These are phyloP conservation scores for Callitettix versicolor DNA, from an alignment of 1,140 invertebrate genomes.

Conservation along the genomic window DNA sequence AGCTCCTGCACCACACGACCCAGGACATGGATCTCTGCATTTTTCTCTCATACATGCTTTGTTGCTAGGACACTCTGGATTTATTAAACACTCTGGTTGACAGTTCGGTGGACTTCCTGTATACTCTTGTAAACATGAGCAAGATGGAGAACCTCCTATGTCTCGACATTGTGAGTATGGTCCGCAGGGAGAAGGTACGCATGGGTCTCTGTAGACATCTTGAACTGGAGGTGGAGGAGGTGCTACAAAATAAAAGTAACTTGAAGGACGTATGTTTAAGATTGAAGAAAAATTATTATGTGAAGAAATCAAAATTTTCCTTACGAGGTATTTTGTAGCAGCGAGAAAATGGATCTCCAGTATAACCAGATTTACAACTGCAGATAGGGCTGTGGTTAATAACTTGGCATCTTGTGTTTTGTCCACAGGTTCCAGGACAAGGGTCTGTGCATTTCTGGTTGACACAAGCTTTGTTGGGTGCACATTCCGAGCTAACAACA, in stretches of 20 bases:
- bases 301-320: slow-evolving; percentile 21
- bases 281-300: not conserved
- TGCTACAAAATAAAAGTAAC: not conserved
- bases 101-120: slow-evolving; percentile 36
- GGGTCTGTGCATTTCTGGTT: slow-evolving; percentile 47
- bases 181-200: slow-evolving; percentile 42
- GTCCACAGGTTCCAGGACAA: slow-evolving; percentile 45
- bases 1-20: slow-evolving; percentile 48
- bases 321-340: slow-evolving; percentile 37
- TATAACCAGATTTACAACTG: slow-evolving; percentile 33
- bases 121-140: slow-evolving; percentile 33
- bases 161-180: slow-evolving; percentile 39
- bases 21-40: slow-evolving; percentile 35
- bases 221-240: slow-evolving; percentile 17
- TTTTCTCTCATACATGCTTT: slow-evolving; percentile 33
- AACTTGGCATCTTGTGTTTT: slow-evolving; percentile 41
- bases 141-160: slow-evolving; percentile 32
- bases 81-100: slow-evolving; percentile 36
- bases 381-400: slow-evolving; percentile 42
- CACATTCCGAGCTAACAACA: slow-evolving; percentile 66
- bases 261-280: slow-evolving; percentile 31
- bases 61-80: slow-evolving; percentile 32
- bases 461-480: slow-evolving; percentile 46
- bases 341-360: slow-evolving; percentile 36
- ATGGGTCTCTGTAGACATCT: slow-evolving; percentile 31